Evolutionary conservation across 2,888 invertebrate genomes (phyloP).

Genomic region (Labia minor): DNA sequence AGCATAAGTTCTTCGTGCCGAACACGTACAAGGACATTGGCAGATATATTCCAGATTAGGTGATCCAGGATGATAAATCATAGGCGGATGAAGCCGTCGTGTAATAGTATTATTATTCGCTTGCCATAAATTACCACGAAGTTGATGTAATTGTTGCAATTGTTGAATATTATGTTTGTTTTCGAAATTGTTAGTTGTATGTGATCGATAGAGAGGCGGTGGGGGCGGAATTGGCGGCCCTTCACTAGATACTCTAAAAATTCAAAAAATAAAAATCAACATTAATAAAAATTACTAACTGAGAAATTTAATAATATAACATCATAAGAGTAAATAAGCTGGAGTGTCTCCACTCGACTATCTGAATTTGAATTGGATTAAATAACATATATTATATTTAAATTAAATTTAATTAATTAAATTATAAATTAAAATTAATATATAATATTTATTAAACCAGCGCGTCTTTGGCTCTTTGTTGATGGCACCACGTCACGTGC

Average conservation of each 20-base stretch:
- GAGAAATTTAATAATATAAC: no score
- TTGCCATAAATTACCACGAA: neutral
- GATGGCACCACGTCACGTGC: no score
- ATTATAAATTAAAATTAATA: no score
- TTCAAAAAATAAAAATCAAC: neutral
- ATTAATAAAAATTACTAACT: no score
- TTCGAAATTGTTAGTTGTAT: conserved; percentile 1
- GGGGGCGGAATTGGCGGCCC: neutral
- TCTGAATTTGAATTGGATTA: no score
- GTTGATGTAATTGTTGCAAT: neutral
- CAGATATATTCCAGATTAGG: neutral
- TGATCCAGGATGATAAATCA: neutral
- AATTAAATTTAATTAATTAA: no score
- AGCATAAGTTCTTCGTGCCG: neutral
- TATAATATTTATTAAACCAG: no score
- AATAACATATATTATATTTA: no score
- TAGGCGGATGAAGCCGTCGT: neutral
- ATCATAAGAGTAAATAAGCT: no score
- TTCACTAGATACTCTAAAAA: neutral
- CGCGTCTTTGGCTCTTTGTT: no score
- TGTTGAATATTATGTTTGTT: neutral
- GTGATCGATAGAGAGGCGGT: neutral
- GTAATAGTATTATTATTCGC: neutral
- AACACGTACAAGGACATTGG: neutral
- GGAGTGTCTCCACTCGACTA: no score